Evolutionary conservation across 23 tunicate genomes (phyloP).

Genomic region (Ciona savignyi): DNA sequence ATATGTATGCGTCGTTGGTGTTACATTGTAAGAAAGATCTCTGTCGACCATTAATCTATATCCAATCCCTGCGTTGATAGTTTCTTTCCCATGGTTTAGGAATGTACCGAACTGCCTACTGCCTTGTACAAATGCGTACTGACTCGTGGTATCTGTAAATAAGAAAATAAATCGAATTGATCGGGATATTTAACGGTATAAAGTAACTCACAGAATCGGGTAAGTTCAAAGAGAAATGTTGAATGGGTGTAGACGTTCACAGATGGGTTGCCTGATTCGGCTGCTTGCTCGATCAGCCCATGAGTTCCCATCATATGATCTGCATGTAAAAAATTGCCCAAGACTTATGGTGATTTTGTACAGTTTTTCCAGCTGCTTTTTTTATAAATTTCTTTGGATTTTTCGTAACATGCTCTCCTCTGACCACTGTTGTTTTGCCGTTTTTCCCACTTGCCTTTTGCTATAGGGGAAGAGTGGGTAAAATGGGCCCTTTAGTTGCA

Average conservation of each 20-base stretch:
- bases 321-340: too few species aligned
- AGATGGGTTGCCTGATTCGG: background rate
- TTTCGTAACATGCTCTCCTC: too few species aligned
- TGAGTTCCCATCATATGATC: conserved; percentile 44
- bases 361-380: too few species aligned
- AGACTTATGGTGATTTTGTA: too few species aligned
- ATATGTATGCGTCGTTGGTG: conserved; percentile 28
- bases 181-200: too few species aligned
- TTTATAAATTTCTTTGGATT: too few species aligned
- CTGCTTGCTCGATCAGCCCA: conserved; percentile 2
- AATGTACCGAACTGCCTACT: conserved; percentile 59
- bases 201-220: conserved; percentile 26
- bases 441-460: too few species aligned
- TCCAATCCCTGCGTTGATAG: conserved; percentile 49
- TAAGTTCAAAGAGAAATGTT: conserved; percentile 13
- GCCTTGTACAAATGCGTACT: conserved; percentile 27
- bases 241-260: conserved; percentile 32
- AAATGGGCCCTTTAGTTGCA: too few species aligned
- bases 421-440: too few species aligned
- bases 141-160: conserved; percentile 6
- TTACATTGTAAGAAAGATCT: background rate
- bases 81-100: conserved; percentile 21
- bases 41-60: background rate
- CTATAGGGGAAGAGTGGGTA: too few species aligned
- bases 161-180: background rate